Evolutionary conservation across 2,888 invertebrate genomes (phyloP).

Genomic region (Tinea semifulvella): DNA sequence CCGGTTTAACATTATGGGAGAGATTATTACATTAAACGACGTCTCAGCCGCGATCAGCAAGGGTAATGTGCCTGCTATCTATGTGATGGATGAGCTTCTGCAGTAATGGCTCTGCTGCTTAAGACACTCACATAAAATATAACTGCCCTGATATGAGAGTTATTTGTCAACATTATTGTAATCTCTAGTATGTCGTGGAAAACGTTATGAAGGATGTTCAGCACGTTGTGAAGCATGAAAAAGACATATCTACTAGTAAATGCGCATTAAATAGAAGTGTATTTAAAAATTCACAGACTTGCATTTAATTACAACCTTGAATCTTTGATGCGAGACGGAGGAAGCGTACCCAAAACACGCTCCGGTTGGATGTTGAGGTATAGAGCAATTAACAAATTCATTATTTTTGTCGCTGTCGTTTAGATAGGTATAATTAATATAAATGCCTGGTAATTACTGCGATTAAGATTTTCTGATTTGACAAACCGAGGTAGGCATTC

Average conservation of each 20-base stretch:
- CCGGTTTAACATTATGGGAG: constrained; percentile 1
- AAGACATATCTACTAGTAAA: no score
- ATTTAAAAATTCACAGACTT: no score
- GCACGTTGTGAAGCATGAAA: no score
- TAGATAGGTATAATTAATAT: not conserved
- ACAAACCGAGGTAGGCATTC: not conserved
- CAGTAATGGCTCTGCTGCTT: constrained; percentile 12
- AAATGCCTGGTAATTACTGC: not conserved
- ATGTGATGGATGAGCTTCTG: constrained; percentile 23
- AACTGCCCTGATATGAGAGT: constrained; percentile 7
- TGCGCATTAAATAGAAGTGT: no score
- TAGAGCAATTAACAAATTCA: no score
- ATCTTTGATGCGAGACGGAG: not conserved
- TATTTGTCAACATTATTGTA: no score
- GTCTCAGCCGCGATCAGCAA: constrained; percentile 23
- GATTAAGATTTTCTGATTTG: not conserved
- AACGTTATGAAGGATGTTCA: no score
- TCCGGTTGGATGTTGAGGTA: no score
- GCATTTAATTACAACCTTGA: not conserved
- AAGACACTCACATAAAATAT: constrained; percentile 11
- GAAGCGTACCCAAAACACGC: no score
- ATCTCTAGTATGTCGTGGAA: no score
- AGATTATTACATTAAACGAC: constrained; percentile 4
- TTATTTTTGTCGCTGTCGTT: not conserved
- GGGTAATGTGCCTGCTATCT: constrained; percentile 22